These are phyloP conservation scores for Schlechtendalia chinensis DNA, from an alignment of 1,140 invertebrate genomes.

Conservation along the genomic window DNA sequence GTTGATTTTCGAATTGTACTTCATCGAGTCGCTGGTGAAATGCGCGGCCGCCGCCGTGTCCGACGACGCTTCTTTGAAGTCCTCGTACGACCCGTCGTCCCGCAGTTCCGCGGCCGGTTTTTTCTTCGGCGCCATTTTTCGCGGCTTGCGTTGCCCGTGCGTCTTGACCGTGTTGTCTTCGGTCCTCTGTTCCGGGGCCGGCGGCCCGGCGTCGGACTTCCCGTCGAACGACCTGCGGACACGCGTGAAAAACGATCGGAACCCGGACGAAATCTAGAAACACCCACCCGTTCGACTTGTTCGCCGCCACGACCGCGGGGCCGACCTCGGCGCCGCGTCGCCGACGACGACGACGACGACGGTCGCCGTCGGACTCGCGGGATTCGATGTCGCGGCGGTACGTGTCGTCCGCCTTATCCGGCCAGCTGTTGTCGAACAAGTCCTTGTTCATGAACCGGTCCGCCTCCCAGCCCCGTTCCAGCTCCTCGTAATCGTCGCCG, in stretches of 20 bases:
- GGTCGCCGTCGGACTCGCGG: no score
- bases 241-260: no score
- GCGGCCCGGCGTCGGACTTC: background rate
- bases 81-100: constrained; percentile 7
- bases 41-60: constrained; percentile 47
- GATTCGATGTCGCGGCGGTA: no score
- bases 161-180: constrained; percentile 11
- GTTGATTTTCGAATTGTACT: constrained; percentile 40
- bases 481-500: background rate
- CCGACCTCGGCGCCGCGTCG: background rate
- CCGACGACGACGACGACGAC: no score
- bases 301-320: background rate
- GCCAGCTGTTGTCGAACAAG: constrained; percentile 9
- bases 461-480: background rate
- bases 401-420: background rate
- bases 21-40: constrained; percentile 48
- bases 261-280: background rate
- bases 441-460: constrained; percentile 8
- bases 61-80: background rate
- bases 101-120: background rate
- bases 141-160: background rate
- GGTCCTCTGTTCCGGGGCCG: background rate
- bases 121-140: background rate
- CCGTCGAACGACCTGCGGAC: no score
- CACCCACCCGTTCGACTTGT: constrained; percentile 20